Evolutionary conservation across 2,113 vertebrate species (phyloP).

Genomic region (Indicator maculatus): DNA sequence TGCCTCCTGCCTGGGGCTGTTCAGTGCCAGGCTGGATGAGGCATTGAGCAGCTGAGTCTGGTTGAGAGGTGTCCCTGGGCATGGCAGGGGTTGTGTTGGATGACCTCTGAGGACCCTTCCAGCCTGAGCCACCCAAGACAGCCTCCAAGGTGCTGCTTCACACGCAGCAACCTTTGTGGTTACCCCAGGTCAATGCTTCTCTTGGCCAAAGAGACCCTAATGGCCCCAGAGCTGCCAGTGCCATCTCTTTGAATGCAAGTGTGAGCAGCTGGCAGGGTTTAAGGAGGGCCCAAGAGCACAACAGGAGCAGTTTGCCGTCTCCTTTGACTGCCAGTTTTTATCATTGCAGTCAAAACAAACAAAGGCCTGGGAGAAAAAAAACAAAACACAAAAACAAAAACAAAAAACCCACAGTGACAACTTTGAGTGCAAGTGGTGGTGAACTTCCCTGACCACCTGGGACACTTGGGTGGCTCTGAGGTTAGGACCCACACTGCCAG

Average conservation of each 20-base stretch:
- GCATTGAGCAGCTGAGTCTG: no score
- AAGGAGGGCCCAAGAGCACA: not conserved
- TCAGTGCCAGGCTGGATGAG: no score
- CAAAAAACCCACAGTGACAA: not conserved
- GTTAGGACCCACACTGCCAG: not conserved
- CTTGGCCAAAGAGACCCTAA: not conserved
- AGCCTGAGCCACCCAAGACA: not conserved
- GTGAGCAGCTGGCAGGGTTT: not conserved
- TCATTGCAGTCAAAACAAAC: not conserved
- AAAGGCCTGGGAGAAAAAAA: not conserved
- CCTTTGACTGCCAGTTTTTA: not conserved
- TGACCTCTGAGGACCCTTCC: no score
- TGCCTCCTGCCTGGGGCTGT: no score
- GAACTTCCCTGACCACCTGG: not conserved
- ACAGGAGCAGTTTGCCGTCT: not conserved
- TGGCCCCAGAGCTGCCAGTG: not conserved
- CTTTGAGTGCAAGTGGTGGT: not conserved
- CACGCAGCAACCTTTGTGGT: not conserved
- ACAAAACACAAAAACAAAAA: no score
- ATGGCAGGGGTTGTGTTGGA: no score
- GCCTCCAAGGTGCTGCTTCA: not conserved
- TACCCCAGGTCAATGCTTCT: not conserved
- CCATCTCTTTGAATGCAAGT: not conserved
- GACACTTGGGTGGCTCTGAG: accelerated
- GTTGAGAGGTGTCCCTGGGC: no score